Conservation (phyloP, 2,888 invertebrate genomes). For the Suillia variegata region DNA sequence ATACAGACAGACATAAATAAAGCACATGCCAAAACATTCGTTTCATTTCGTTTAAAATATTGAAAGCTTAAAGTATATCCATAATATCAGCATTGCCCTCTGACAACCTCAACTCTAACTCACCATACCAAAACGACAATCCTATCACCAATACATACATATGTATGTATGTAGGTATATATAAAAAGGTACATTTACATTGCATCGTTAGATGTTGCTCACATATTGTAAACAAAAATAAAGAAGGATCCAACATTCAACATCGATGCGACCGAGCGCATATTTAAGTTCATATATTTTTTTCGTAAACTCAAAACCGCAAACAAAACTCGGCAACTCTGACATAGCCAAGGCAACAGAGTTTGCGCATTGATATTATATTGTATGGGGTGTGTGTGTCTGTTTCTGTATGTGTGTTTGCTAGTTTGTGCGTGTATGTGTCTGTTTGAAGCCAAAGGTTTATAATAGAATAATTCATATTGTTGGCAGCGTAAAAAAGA, state of each 20-base stretch:
- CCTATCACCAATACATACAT: neutral
- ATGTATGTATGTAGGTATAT: neutral
- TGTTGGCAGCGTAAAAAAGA: neutral
- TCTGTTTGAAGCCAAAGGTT: neutral
- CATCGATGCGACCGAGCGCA: conserved; percentile 11
- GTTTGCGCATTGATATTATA: neutral
- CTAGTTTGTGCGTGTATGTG: no score
- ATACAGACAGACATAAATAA: no score
- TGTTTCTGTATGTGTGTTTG: no score
- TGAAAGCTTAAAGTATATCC: conserved; percentile 13
- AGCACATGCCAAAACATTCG: conserved; percentile 2
- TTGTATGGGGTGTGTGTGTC: no score
- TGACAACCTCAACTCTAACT: neutral
- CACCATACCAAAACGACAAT: no score
- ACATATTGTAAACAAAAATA: no score
- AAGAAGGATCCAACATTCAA: conserved; percentile 14
- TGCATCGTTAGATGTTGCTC: conserved; percentile 13
- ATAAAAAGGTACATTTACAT: no score
- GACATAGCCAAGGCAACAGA: neutral
- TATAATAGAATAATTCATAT: conserved; percentile 1
- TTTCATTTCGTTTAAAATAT: conserved; percentile 7
- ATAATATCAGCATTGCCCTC: conserved; percentile 1
- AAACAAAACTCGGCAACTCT: neutral
- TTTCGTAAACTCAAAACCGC: neutral
- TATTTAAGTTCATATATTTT: conserved; percentile 6